Evolutionary conservation across 1,140 invertebrate genomes (phyloP), one percentile per base, ranked within the genome.

Genomic region (Harpegnathos saltator): DNA sequence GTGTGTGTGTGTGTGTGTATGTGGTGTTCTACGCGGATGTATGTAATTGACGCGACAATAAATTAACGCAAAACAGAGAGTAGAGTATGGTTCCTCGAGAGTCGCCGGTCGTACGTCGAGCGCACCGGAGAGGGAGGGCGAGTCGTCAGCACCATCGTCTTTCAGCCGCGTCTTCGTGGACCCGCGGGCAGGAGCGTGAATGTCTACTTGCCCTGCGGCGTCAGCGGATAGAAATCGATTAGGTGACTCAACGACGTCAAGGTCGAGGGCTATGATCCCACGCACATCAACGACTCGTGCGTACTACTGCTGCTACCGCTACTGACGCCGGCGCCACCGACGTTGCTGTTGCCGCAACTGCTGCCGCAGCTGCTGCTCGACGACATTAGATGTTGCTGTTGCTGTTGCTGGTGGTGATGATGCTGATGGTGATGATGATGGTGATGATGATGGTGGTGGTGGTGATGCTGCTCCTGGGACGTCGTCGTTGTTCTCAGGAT

Each of bases 401-500:
- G 78, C 0, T 89, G 80, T 0, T 87, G 85, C 3, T 85, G 85
- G 0, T 84, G 82, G 0, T 88, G 86, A 0, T 89, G 87, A 1
- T 87, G 85, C 0, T 85, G 85, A 0, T 90, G 87, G 0, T 87
- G 85, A 0, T 87, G 83, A 1, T 89, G 83, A 3, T 89, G 74
- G 0, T 89, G 69, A 2, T 90, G 87, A 4, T 89, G 88, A 1
- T 89, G 88, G 11, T 89, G 87, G 1, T 85, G 89, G 17, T 78
- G 88, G 24, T 85, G 82, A 52, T 89, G 92, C 52, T 90, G 90
- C 78, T 91, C 91, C 44, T 88, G 87, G 78, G 81, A 83, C 50
- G 73, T 84, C 85, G 83, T 93, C 83, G 93, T 94, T 90, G 91
- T 94, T 86, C 93, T 96, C 52, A 97, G 94, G 26, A 97, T 95